phyloP scores from a whole-genome alignment of 2,797 vertebrate species.

The Mus caroli region DNA sequence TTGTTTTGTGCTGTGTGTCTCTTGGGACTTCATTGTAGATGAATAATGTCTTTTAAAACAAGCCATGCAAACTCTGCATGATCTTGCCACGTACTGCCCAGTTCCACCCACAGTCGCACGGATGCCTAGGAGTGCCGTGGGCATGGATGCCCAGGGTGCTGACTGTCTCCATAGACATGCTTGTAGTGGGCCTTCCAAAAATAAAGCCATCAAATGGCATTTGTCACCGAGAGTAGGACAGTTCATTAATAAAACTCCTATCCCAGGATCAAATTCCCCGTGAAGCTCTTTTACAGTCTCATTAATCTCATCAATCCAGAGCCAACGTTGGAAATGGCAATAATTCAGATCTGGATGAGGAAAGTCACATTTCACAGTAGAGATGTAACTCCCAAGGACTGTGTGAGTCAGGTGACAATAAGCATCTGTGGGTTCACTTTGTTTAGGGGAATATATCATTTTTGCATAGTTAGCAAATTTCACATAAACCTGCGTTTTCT shows the following conservation, averaged over 20 bases:
- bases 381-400: neutral
- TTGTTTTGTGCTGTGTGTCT: neutral
- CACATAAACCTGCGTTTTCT: neutral
- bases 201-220: conserved; percentile 35
- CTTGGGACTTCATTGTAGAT: neutral
- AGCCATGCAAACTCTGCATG: neutral
- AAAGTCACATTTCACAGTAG: conserved; percentile 36
- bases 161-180: conserved; percentile 29
- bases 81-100: neutral
- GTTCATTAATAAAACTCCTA: conserved; percentile 46
- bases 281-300: neutral
- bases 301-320: conserved; percentile 63
- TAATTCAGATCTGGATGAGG: conserved; percentile 9
- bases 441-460: neutral
- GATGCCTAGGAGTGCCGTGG: neutral
- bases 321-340: conserved; percentile 21
- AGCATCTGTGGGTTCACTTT: neutral
- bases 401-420: neutral
- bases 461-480: neutral
- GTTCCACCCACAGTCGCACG: neutral
- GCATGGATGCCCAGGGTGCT: neutral
- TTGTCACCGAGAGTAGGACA: neutral
- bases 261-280: conserved; percentile 12
- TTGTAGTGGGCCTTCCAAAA: conserved; percentile 58
- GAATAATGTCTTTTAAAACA: neutral